A percentile compares a stretch with the other conserved stretches of the same genome.
Conservation (phyloP, 2,797 vertebrate species). For the Chiroxiphia lanceolata region DNA sequence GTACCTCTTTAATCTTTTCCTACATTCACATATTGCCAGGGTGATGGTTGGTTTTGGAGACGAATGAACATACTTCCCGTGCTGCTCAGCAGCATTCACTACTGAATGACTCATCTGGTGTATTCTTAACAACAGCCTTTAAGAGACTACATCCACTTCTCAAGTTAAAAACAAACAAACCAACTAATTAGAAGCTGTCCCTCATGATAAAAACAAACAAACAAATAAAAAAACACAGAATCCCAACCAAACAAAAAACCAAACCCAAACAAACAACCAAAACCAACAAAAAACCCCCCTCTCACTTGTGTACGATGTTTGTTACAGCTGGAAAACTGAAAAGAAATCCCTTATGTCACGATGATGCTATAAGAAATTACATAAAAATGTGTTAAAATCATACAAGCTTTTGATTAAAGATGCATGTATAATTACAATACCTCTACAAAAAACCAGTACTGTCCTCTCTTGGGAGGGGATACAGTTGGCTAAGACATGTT, state of each 20-base stretch:
- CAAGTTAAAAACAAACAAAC: not conserved
- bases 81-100: not conserved
- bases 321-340: not conserved
- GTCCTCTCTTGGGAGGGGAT: not conserved
- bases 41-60: not conserved
- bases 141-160: not conserved
- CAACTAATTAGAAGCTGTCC: not conserved
- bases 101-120: not conserved
- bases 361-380: not conserved
- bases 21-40: not conserved
- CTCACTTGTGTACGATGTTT: not conserved
- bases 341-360: not conserved
- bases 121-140: not conserved
- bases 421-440: not conserved
- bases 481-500: not conserved
- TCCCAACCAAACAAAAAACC: not conserved
- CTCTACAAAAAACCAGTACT: not conserved
- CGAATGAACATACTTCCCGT: not conserved
- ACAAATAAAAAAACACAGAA: no score
- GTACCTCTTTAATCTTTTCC: not conserved
- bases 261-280: not conserved
- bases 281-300: accelerated
- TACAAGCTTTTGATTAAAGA: not conserved
- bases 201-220: not conserved
- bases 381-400: not conserved